Evolutionary conservation across 2,888 invertebrate genomes (phyloP), one percentile per base, ranked within the genome.

Genomic region (Apodemia duryi): DNA sequence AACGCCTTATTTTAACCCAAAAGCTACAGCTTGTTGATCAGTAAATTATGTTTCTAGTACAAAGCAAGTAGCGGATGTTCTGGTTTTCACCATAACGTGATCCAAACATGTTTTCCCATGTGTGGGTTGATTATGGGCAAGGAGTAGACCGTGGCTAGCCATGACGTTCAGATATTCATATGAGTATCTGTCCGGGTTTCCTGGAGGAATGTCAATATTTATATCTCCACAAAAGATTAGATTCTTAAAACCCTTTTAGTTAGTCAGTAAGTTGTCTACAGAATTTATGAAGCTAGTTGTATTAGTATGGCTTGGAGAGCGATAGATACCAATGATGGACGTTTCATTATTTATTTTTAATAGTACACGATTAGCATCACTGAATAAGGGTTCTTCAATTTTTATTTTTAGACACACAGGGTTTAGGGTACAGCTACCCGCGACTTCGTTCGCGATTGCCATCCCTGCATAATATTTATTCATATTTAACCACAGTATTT

Each of bases 321-420:
- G 65, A 49, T 72, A 72, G 1, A 72, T 49, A 7, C 61, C 67
- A 9, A 73, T 38, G 6, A 71, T 65, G 43, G 67, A 64, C 0
- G 63, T 67, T 0, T 69, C 60, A 6, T 57, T 29, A 32, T 68
- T 66, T 0, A 69, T 6, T 38, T 63, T 65, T 61, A 69, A 9
- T 1, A 68, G 1, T 0, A 75, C 54, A 61, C 73, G 72, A 49
- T 73, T 75, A 0, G 73, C 71, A 13, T 72, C 71, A 3, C 0
- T 29, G 2, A 72, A 3, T 28, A 35, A 11, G 1, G 70, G 69
- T 63, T 74, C 72, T 35, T 72, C 69, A 13, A 46, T 46, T 46
- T 46, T 46, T 13, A 46, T 46, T 46, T 46, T 46, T 46, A 46
- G 13, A 46, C 21, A n/a, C n/a, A n/a, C n/a, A n/a, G n/a, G n/a